Evolutionary conservation across 2,797 vertebrate genomes (phyloP), one percentile per base, ranked within the genome.

Genomic region (Diplodus puntazzo): DNA sequence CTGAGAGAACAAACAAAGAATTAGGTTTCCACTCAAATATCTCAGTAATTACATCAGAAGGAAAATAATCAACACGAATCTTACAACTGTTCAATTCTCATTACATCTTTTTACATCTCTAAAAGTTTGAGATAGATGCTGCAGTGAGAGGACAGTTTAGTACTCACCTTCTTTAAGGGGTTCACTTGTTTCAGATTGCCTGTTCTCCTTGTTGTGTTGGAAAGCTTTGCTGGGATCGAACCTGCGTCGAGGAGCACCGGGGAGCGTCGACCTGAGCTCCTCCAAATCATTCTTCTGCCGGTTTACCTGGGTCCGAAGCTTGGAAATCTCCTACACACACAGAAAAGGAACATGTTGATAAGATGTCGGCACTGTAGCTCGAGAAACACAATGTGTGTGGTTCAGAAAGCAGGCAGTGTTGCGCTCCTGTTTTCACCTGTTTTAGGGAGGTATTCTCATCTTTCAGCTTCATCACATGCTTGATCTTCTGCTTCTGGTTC

Each of bases 401-500:
- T 48, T 25, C 48, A 1, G 6, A 23, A 23, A 18, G 46, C 63
- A 53, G 62, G 30, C 6, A 3, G 18, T 13, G 42, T 11, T 14
- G 53, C 20, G 60, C 1, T 45, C 0, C 0, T 66, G 54, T 83
- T 89, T 80, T 27, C 71, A 98, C 98, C 97, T 97, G 96, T 90
- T 97, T 98, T 2, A 99, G 93, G 53, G 93, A 81, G 2, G 88
- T 65, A 39, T 99, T 99, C 75, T 99, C 97, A 63, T 97, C 96
- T 85, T 99, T 99, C 53, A 99, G 48, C 84, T 98, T 99, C 91
- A 98, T 94, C 84, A 99, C 96, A 27, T 99, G 98, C 73, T 97
- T 99, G 92, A 99, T 99, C 95, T 99, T 99, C 93, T 99, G 98
- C 84, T 96, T 97, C 87, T 98, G 97, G 92, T 99, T 99, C 89